Evolutionary conservation across 2,888 invertebrate genomes (phyloP), one percentile per base, ranked within the genome.

Genomic region (Noctua fimbriata): DNA sequence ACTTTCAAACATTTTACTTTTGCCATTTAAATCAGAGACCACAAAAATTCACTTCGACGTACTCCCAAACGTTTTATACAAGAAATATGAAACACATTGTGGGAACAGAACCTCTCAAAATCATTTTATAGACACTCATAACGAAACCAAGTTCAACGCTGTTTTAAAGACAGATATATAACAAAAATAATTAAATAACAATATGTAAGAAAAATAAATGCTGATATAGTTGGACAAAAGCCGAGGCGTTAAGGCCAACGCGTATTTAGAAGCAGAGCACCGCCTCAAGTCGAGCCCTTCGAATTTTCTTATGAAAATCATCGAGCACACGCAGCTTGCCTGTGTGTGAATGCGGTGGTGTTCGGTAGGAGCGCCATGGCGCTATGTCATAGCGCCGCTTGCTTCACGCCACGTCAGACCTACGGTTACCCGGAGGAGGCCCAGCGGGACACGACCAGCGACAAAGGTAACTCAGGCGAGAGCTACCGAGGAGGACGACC

Each of bases 41-140:
- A 47, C 12, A 18, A 32, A 67, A 28, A 24, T 4, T 32, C 7
- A 47, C 9, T 47, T 47, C 14, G 21, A 47, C 9, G n/a, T n/a
- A 36, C 32, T 24, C 10, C 10, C 32, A 36, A 41, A 12, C 41
- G 28, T 7, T 28, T 28, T 41, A 28, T 55, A 24, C 24, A 41
- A 41, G 18, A 49, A 73, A 55, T 24, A n/a, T n/a, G 3, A 41
- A 52, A 75, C 69, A 44, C 28, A 55, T 10, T n/a, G 2, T n/a
- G n/a, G 24, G 32, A 73, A 24, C 75, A 60, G 32, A 58, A 58
- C n/a, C 36, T n/a, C 12, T 47, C 12, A 24, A 47, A 73, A 76
- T 44, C 21, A 60, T 76, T 47, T 76, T 21, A 47, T 28, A n/a
- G n/a, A 28, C 76, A 36, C n/a, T 10, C 18, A 24, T 12, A 32